Evolutionary conservation across 2,888 invertebrate species (phyloP), one percentile per base, ranked within the genome.

Genomic region (Phrixothrix hirtus): DNA sequence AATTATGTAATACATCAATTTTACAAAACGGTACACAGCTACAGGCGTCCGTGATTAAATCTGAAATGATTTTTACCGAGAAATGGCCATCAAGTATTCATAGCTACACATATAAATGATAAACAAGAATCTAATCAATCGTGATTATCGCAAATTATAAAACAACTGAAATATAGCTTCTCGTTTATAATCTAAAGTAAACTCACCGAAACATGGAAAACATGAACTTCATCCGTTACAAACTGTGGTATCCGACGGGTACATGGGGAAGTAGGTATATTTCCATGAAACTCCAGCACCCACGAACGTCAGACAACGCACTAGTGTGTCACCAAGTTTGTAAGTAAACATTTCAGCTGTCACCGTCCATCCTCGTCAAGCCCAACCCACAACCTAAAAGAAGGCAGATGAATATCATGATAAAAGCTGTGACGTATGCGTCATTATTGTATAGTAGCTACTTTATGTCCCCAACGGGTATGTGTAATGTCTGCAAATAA

Each of bases 401-500:
- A 54, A 58, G 55, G 49, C 60, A 67, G 61, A 68, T 71, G 65
- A 69, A 68, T 63, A 62, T 62, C 65, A 63, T 61, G 64, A 71
- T 71, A 71, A 72, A 71, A 64, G 67, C 66, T 56, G 68, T 72
- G 73, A 72, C 69, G 72, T 73, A 71, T 67, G 67, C 65, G 65
- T 67, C 61, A 63, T n/a, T n/a, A n/a, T 58, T 63, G 63, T 69
- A 70, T 67, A 62, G 64, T 67, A 62, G 63, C 62, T 61, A 65
- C 61, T 68, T 66, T 69, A 67, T 68, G 61, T 49, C 45, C 54
- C 58, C 50, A 53, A 53, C 55, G 55, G 55, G 60, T 66, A 65
- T 64, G 61, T 68, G 70, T 71, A 71, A 72, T 73, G 71, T 71
- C 64, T 68, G 68, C 67, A 69, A 72, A 71, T 71, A 72, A 72